phyloP scores from a whole-genome alignment of 1,140 invertebrate genomes.

The Zaprionus ornatus region DNA sequence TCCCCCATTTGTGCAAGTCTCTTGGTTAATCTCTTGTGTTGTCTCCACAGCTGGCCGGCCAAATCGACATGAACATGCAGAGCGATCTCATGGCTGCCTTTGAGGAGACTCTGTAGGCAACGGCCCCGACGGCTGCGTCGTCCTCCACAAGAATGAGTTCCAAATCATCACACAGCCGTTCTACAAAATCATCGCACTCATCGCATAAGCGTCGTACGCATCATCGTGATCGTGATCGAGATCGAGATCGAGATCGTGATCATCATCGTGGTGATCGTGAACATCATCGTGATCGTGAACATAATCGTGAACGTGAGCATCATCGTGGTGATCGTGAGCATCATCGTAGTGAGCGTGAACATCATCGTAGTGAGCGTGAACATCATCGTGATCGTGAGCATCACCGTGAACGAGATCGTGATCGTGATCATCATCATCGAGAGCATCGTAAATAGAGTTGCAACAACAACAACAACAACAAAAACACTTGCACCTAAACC shows the following conservation, averaged over 20 bases:
- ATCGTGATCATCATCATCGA: background rate
- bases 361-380: background rate
- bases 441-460: background rate
- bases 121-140: constrained; percentile 48
- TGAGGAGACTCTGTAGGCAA: constrained; percentile 94
- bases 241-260: background rate
- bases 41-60: constrained; percentile 92
- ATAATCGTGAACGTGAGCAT: background rate
- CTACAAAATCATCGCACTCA: constrained; percentile 13
- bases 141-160: constrained; percentile 25
- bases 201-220: constrained; percentile 16
- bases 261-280: background rate
- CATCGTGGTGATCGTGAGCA: background rate
- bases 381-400: background rate
- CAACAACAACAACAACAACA: background rate
- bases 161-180: background rate
- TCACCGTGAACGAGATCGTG: background rate
- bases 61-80: constrained; percentile 99
- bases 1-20: background rate
- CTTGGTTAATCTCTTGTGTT: background rate
- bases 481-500: background rate
- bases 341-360: constrained; percentile 12
- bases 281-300: constrained; percentile 15
- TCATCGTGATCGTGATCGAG: background rate
- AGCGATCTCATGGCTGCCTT: constrained; percentile 99